Evolutionary conservation across 1,140 invertebrate genomes (phyloP), one percentile per base, ranked within the genome.

Genomic region (Odontomachus brunneus): DNA sequence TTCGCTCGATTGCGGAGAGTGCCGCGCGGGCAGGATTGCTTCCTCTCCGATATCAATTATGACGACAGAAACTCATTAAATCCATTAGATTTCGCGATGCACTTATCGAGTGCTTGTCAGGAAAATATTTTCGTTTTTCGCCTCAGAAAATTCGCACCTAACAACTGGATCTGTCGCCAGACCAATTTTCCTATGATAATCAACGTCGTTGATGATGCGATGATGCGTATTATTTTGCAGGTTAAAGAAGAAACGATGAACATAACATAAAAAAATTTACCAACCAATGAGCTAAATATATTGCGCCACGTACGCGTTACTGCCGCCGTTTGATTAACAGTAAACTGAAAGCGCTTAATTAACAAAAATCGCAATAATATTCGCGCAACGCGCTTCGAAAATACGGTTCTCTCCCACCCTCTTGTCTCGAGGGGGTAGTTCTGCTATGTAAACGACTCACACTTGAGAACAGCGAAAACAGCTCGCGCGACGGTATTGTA

Each of bases 31-130:
- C 89, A 83, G 85, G 83, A 83, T 59, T 84, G 62, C 65, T 75
- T 73, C 38, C 82, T 66, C 48, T 66, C 48, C 55, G 66, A 38
- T 89, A 90, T 90, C 89, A 87, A 80, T 88, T 84, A 84, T 83
- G 82, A 84, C 60, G 76, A 73, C 83, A 84, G 67, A 84, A 84
- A 89, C 78, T 90, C 87, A 85, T 90, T 88, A 88, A 89, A 76
- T 82, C 80, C 72, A 66, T 87, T 84, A 66, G 48, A 55, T 84
- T 84, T 84, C 24, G 38, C 86, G 89, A 90, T 90, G 75, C 80
- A 71, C 19, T 67, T 80, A 84, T 87, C 73, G 81, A 84, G 29
- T n/a, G 12, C 15, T 57, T 51, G 1, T 2, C 22, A 14, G 33
- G 3, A 51, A 67, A 59, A 75, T 33, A 71, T 66, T 69, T 48